Evolutionary conservation across 2,113 vertebrate genomes (phyloP), one percentile per base, ranked within the genome.

Genomic region (Eurypyga helias): DNA sequence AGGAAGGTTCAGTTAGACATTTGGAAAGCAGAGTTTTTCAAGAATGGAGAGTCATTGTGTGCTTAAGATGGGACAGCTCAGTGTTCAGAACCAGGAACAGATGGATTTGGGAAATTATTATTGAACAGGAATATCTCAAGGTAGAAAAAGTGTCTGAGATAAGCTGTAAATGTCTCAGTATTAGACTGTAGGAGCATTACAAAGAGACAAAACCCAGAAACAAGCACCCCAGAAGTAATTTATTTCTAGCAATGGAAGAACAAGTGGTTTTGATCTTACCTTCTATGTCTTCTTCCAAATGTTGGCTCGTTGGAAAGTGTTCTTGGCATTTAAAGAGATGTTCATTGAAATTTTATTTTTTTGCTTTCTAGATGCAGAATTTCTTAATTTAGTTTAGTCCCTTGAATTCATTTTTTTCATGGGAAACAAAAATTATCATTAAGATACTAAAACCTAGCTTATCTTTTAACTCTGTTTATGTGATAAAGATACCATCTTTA

Each of bases 141-240:
- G 8, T 33, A 87, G 46, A 79, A 87, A 75, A 71, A 7, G 13
- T 19, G 1, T 28, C 38, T 70, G 26, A 58, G 17, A 71, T 43
- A 61, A 75, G 5, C 25, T 80, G 15, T 20, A 48, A 69, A 75
- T 12, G 4, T 48, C 23, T 25, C 0, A 1, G 4, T 66, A 52
- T 67, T 31, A 38, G 36, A 84, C 26, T 70, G 23, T 14, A 52
- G 23, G 19, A 12, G n/a, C n/a, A 38, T 36, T 52, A 24, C 17
- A 62, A 57, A 51, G 23, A 51, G 17, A 55, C 9, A 38, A 38
- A 73, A 48, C 16, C 4, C 13, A 83, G 13, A 5, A 73, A 38
- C 20, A 34, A 48, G 2, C 13, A 2, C 1, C 7, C 0, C 10
- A 1, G 19, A 38, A 33, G 6, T 34, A 38, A 79, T 65, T 69